Base-by-base conservation (phyloP, 2,113 vertebrate species). In the Paratilapia polleni region DNA sequence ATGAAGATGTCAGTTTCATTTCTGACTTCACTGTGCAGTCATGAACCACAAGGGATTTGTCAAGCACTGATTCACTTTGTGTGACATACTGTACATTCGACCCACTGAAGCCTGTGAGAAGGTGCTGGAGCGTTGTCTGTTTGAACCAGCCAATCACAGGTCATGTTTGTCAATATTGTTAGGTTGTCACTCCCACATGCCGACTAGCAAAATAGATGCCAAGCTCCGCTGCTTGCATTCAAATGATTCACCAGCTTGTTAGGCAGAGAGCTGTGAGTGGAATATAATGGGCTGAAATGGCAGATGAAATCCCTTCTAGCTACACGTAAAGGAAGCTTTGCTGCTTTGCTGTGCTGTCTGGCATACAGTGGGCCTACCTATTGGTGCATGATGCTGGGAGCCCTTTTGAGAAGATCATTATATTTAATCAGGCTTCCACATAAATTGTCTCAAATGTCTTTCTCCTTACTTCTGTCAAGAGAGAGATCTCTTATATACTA, bases 241-340 rank as follows among this genome's bases (percentile, higher is more conserved):
- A 87, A 75, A 87, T 93, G 83, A 90, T 75, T 86, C 81, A 80
- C 41, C 86, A 64, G 82, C 81, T 49, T 83, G 80, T 85, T 87
- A 80, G 83, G 80, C 83, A 57, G 77, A 83, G 80, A 77, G 64
- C 78, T 79, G 79, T 80, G 87, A 91, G 84, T 56, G 79, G 82
- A 91, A 91, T 91, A 84, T 78, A 88, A 88, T 80, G 73, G 56
- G 77, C 52, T 31, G 66, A 82, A 89, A 87, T 90, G 81, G 90
- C 75, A 84, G 79, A 81, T 77, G 70, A 85, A 89, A 85, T 88
- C 78, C 77, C 83, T 80, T 70, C 76, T 66, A 87, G 89, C 64
- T 38, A 87, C 66, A 82, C n/a, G 54, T 62, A 76, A 80, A 87
- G 78, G 79, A 89, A 68, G 77, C 85, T 75, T 74, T 86, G 60